Evolutionary conservation across 23 tunicate genomes (phyloP).

Genomic region (Styela clava): DNA sequence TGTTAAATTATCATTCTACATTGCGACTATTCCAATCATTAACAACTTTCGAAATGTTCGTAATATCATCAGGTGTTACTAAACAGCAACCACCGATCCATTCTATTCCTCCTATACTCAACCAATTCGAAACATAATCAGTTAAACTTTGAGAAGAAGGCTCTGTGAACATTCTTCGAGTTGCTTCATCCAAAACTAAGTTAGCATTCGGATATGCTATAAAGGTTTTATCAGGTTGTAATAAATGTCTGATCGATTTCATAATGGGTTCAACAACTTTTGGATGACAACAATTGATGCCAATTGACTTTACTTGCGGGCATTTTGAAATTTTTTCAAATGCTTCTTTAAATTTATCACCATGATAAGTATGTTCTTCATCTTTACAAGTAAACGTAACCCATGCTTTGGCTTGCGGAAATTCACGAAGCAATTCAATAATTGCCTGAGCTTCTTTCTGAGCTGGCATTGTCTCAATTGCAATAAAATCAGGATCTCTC

Average conservation of each 20-base stretch:
- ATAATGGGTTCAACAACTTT: slow-evolving; percentile 13
- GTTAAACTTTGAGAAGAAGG: not conserved
- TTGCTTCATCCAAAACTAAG: not conserved
- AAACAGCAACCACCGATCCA: slow-evolving; percentile 87
- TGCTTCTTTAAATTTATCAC: slow-evolving; percentile 48
- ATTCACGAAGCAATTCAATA: slow-evolving; percentile 44
- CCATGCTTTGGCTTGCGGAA: slow-evolving; percentile 85
- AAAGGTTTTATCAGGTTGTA: slow-evolving; percentile 46
- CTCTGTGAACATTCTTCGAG: not conserved
- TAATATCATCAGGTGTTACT: not conserved
- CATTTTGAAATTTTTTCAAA: slow-evolving; percentile 28
- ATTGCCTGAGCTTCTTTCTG: slow-evolving; percentile 66
- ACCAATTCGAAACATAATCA: slow-evolving; percentile 16
- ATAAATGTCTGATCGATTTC: slow-evolving; percentile 18
- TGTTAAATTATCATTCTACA: too few species aligned
- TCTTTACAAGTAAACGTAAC: slow-evolving; percentile 73
- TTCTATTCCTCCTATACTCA: slow-evolving; percentile 25
- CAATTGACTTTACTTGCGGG: slow-evolving; percentile 72
- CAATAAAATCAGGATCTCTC: slow-evolving; percentile 58
- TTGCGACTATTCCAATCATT: not conserved
- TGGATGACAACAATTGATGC: slow-evolving; percentile 65
- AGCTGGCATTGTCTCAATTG: slow-evolving; percentile 87
- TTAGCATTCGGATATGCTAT: slow-evolving; percentile 60
- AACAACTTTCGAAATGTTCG: slow-evolving; percentile 1
- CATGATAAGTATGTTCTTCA: slow-evolving; percentile 64